Evolutionary conservation across 92 coral and sea anemone species (phyloP), one percentile per base, ranked within the genome.

Genomic region (Galaxea fascicularis): DNA sequence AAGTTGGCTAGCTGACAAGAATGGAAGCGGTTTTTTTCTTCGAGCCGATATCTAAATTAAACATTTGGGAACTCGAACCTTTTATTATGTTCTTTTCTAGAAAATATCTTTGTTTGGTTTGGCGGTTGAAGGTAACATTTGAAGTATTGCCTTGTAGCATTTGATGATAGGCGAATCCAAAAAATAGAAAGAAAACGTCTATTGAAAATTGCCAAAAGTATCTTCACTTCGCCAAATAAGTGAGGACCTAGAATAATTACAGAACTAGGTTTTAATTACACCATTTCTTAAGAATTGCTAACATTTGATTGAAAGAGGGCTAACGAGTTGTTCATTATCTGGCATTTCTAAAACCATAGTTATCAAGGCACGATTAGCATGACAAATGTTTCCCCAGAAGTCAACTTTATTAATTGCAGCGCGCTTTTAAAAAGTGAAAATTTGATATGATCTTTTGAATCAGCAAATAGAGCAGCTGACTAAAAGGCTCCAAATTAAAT

Each of bases 401-500:
- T 24, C 68, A 1, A 4, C 22, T 63, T 63, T 24, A 4, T 63
- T 27, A 26, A 24, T 8, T 0, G 0, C 18, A 21, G 15, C 7
- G 68, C 27, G n/a, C 29, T 46, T 41, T 46, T 26, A 22, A 25
- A 29, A 12, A 16, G 56, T 18, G 18, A 6, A 3, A 18, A 30
- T 54, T 30, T 27, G 26, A 14, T 20, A 18, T 25, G 27, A 27
- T 31, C 16, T 22, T 3, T 78, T 25, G 18, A 63, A 45, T 78
- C 45, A 65, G 20, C 46, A 79, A 49, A 79, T 20, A 63, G 4
- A 12, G 27, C 84, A 49, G 84, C 57, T 31, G 68, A 16, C 24
- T 26, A 8, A 65, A 46, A 47, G 63, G n/a, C 26, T 27, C 15
- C 20, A 27, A 22, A 25, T 60, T 35, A 79, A 66, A 79, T 64